Percentiles rank a stretch among this genome's conserved stretches.
phyloP scores from a whole-genome alignment of 2,797 vertebrate genomes.

The Acrossocheilus wenchowensis region DNA sequence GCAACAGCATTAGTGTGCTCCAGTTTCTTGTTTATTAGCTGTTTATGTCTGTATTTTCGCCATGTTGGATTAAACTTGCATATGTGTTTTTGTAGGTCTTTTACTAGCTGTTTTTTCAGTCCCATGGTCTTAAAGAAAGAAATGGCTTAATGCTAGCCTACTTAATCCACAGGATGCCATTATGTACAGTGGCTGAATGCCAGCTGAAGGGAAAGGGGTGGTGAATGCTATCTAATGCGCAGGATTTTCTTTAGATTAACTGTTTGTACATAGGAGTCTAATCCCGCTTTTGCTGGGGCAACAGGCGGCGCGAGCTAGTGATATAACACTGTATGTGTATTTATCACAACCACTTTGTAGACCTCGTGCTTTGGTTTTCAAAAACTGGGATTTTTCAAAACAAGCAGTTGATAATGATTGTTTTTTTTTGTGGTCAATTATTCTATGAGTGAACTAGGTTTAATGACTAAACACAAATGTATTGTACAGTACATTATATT shows the following conservation, averaged over 20 bases:
- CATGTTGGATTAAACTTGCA: conserved; percentile 65
- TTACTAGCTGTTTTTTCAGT: conserved; percentile 64
- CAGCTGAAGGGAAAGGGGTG: conserved; percentile 57
- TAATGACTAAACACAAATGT: neutral
- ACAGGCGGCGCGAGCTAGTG: conserved; percentile 38
- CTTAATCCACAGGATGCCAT: conserved; percentile 74
- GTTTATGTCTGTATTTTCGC: conserved; percentile 46
- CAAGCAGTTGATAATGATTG: neutral
- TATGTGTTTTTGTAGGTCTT: conserved; percentile 54
- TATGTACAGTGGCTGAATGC: conserved; percentile 63
- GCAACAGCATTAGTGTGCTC: conserved; percentile 4
- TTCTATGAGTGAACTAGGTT: neutral
- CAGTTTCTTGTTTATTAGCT: conserved; percentile 25
- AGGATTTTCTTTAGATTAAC: conserved; percentile 74
- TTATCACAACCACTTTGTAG: neutral
- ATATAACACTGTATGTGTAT: neutral
- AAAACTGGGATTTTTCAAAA: neutral
- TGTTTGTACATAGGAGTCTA: conserved; percentile 65
- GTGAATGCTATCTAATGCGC: conserved; percentile 67
- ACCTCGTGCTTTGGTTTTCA: neutral
- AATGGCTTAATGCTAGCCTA: conserved; percentile 67
- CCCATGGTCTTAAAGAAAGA: conserved; percentile 56
- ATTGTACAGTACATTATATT: neutral
- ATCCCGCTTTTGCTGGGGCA: conserved; percentile 63
- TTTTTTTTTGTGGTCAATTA: neutral